phyloP scores from a whole-genome alignment of 2,113 vertebrate species.

The Xiphophorus maculatus region DNA sequence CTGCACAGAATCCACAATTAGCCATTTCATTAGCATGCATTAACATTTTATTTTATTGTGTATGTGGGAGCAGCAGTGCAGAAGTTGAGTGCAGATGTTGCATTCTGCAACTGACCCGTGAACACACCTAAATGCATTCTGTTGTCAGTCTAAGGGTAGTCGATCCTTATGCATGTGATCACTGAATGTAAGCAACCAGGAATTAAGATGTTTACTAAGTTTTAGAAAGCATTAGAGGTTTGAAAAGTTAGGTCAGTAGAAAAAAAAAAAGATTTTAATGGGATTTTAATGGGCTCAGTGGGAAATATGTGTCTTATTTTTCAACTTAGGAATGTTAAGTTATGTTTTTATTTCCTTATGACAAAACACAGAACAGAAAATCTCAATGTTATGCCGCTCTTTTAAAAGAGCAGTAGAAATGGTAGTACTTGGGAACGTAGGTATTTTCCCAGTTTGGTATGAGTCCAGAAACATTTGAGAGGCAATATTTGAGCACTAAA shows the following conservation, averaged over 20 bases:
- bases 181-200: constrained; percentile 37
- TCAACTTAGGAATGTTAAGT: no score
- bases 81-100: constrained; percentile 62
- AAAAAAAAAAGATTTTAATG: no score
- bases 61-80: constrained; percentile 63
- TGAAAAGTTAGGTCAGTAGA: background rate
- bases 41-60: constrained; percentile 80
- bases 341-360: no score
- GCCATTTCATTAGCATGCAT: constrained; percentile 81
- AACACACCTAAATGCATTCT: constrained; percentile 58
- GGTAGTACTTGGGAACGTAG: no score
- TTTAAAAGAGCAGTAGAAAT: no score
- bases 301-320: no score
- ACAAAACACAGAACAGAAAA: no score
- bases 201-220: background rate
- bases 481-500: no score
- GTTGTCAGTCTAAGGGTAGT: constrained; percentile 43
- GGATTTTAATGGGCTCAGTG: background rate
- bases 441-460: no score
- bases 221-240: background rate
- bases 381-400: no score
- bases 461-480: no score
- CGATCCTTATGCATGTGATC: constrained; percentile 59
- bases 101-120: constrained; percentile 73
- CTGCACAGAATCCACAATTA: constrained; percentile 79